Percentiles rank a stretch among this genome's conserved stretches.
Evolutionary conservation across 2,113 vertebrate species (phyloP).

Genomic region (Chloroceryle aenea): DNA sequence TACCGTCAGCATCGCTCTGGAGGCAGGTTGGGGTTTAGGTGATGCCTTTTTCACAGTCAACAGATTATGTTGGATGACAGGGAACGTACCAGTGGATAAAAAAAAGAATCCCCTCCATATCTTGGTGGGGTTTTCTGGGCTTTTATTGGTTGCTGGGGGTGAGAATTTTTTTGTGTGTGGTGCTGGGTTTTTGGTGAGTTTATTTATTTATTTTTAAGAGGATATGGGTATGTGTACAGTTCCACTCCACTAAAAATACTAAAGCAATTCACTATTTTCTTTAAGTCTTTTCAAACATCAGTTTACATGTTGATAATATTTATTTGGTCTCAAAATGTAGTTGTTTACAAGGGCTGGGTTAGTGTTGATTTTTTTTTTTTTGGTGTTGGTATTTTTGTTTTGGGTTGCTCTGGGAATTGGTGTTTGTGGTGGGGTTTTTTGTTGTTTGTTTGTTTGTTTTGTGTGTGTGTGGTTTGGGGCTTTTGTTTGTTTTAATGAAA

Average conservation of each 20-base stretch:
- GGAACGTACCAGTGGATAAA: neutral
- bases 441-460: no score
- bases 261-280: neutral
- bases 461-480: neutral
- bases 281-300: neutral
- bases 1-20: neutral
- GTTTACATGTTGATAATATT: neutral
- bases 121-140: neutral
- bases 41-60: neutral
- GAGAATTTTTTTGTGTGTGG: neutral
- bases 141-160: neutral
- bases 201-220: neutral
- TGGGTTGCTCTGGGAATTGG: neutral
- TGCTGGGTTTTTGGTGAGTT: neutral
- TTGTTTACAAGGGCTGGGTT: neutral
- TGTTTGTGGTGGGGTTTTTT: neutral
- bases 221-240: neutral
- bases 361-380: neutral
- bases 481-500: neutral
- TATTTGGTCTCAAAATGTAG: neutral
- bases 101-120: neutral
- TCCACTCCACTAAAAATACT: neutral
- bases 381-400: no score
- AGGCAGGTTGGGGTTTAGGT: neutral
- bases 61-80: neutral